phyloP scores from a whole-genome alignment of 2,113 vertebrate species.

The Calonectris borealis region DNA sequence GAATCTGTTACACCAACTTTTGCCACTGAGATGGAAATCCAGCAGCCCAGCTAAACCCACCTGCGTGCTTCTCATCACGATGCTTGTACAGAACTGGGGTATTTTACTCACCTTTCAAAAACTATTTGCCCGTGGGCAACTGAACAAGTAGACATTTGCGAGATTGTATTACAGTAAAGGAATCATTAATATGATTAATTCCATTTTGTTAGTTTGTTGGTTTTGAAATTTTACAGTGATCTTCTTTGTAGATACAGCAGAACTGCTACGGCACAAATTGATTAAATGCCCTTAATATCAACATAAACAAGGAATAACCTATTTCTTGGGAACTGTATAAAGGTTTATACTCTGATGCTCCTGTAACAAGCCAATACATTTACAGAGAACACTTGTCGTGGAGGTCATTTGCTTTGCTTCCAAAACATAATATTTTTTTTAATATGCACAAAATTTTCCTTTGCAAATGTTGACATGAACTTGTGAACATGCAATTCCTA shows the following conservation, averaged over 20 bases:
- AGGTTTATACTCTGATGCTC: background rate
- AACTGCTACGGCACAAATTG: background rate
- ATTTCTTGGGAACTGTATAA: background rate
- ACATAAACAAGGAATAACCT: background rate
- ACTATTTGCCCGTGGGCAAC: conserved; percentile 9
- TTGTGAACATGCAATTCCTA: background rate
- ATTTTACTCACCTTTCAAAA: background rate
- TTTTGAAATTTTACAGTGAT: background rate
- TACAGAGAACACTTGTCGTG: background rate
- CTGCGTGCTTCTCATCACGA: background rate
- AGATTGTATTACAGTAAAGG: background rate
- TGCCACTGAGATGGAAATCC: background rate
- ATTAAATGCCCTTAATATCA: background rate
- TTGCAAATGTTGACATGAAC: background rate
- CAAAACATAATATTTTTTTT: background rate
- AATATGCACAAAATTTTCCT: background rate
- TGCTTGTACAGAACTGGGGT: rapidly evolving
- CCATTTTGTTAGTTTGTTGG: background rate
- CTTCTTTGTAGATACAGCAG: background rate
- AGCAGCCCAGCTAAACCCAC: background rate
- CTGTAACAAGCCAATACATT: background rate
- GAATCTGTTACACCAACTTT: background rate
- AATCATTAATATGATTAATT: background rate
- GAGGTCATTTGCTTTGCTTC: conserved; percentile 5
- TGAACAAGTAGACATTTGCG: background rate